Conservation (phyloP, 30 jellyfish, hydroid and myxozoan species). For the Turritopsis dohrnii region DNA sequence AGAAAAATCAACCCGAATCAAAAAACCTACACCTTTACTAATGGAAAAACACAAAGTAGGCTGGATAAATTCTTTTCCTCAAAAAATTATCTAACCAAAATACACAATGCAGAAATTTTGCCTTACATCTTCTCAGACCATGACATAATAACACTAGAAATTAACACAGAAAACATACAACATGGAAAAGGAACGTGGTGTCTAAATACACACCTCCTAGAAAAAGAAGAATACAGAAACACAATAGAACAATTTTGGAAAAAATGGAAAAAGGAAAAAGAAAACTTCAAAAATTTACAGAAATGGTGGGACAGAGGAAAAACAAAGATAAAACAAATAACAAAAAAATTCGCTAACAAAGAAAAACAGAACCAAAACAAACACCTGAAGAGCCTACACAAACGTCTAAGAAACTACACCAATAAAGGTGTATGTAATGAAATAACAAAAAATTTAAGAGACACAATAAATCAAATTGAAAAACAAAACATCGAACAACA, state of each 20-base stretch:
- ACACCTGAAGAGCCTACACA: no score
- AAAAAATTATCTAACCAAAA: no score
- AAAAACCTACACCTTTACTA: not conserved
- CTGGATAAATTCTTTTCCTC: not conserved
- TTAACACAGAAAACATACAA: not conserved
- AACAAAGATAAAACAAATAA: not conserved
- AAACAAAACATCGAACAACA: no score
- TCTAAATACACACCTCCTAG: not conserved
- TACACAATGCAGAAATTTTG: not conserved
- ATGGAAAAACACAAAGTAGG: not conserved
- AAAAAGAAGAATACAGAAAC: not conserved
- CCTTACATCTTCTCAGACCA: not conserved
- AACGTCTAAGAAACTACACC: no score
- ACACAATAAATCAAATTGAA: no score
- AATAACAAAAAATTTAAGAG: no score
- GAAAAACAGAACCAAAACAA: not conserved
- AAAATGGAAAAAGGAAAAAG: not conserved
- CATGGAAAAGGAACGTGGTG: no score
- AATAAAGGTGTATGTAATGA: no score
- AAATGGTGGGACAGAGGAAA: constrained; percentile 8
- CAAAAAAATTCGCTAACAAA: not conserved
- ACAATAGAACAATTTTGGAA: not conserved
- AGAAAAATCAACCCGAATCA: not conserved
- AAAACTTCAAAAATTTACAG: not conserved
- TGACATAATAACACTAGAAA: not conserved